Evolutionary conservation across 2,797 vertebrate species (phyloP), one percentile per base, ranked within the genome.

Genomic region (Sebastes matsubarae): DNA sequence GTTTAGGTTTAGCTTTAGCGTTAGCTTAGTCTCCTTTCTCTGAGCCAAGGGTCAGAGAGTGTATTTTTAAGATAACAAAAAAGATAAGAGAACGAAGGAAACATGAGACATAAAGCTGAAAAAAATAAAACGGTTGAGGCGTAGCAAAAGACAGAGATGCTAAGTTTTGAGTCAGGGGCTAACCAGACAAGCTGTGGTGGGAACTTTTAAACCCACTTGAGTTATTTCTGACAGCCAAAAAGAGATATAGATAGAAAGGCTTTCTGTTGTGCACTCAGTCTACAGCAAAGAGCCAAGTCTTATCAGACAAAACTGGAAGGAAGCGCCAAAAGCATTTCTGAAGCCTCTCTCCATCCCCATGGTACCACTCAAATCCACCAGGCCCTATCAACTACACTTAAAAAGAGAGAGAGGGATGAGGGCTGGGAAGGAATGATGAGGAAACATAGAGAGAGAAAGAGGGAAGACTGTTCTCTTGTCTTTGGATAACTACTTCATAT

Each of bases 251-350:
- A 80, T 27, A 61, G 13, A 20, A 61, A 54, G 14, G 36, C 67
- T 72, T 77, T 67, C 30, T 13, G 18, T 59, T 46, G 50, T 52
- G 80, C 58, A 73, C 75, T 85, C 54, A 60, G 57, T 50, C 65
- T 73, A 57, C 50, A 36, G 36, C 20, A 72, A 25, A 75, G 54
- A 77, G 36, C 36, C 2, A 22, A 18, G 24, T 65, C 55, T 85
- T 77, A 85, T 84, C 80, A 68, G 25, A 73, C 81, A 25, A 69
- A 72, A 67, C 50, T 80, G 24, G 24, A 84, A 61, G 72, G 67
- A 89, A 76, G 74, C 2, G n/a, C 78, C 78, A 86, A 83, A 86
- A 88, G 88, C 83, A 65, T 83, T 68, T 79, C 46, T 71, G 68
- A 83, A 64, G 71, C 68, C 42, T 70, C 27, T 57, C 61, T 72